Evolutionary conservation across 2,113 vertebrate species (phyloP), one percentile per base, ranked within the genome.

Genomic region (Opisthocomus hoazin): DNA sequence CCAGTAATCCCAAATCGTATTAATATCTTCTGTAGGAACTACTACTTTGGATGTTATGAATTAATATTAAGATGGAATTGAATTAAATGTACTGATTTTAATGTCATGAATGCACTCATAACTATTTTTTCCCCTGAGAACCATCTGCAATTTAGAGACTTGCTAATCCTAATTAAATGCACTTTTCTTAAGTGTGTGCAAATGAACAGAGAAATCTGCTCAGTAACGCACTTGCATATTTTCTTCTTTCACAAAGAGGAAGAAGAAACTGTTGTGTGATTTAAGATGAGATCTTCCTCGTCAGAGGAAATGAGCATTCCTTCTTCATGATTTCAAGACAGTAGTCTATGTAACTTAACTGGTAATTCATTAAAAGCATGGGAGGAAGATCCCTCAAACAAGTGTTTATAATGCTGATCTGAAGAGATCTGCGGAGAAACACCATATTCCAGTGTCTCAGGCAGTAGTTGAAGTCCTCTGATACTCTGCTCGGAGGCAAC

Each of bases 81-180:
- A 97, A 96, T 96, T 97, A 94, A 96, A 96, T 95, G 95, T 94
- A 96, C 94, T 96, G 93, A 97, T 96, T 96, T 97, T 96, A 97
- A 96, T 95, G 94, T 89, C 94, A 94, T 89, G 93, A 95, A 92
- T 65, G 84, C 65, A 87, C 89, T 95, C 89, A 24, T 84, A 95
- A 96, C 92, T 96, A 93, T 96, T 97, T 96, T 97, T 96, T 96
- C 94, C 94, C 95, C 83, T 84, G 96, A 95, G 94, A 96, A 96
- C 95, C 96, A 97, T 96, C 93, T 96, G 92, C 91, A 96, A 95
- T 95, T 97, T 94, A 89, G 63, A 96, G 81, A 94, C 81, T 96
- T 89, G 95, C 89, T 96, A 96, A 96, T 96, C 96, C 95, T 96
- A 96, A 96, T 96, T 97, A 96, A 97, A 96, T 74, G 77, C 91